phyloP scores from a whole-genome alignment of 2,797 vertebrate genomes.

The Apodemus agrarius region DNA sequence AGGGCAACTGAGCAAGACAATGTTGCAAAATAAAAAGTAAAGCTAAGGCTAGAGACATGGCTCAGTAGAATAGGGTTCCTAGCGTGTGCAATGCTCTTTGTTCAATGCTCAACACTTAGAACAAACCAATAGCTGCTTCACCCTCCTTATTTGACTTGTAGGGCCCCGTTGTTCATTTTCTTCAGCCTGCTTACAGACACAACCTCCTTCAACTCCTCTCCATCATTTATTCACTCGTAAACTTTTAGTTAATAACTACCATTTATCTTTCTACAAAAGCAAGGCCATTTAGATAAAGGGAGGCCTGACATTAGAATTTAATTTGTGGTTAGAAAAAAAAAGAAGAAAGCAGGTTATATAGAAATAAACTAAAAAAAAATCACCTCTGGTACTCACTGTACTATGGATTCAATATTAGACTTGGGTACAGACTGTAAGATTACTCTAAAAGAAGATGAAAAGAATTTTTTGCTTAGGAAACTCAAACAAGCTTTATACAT shows the following conservation, averaged over 20 bases:
- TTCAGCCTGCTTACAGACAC: not conserved
- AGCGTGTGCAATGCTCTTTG: not conserved
- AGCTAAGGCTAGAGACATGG: too few relatives aligned
- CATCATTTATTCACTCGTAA: slow-evolving; percentile 40
- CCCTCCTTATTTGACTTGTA: not conserved
- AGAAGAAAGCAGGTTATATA: not conserved
- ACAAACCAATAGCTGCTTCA: not conserved
- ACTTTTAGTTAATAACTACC: slow-evolving; percentile 46
- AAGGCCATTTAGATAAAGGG: slow-evolving; percentile 52
- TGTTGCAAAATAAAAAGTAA: not conserved
- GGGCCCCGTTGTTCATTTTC: not conserved
- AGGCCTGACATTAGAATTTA: slow-evolving; percentile 48
- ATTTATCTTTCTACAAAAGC: slow-evolving; percentile 61
- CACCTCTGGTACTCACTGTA: not conserved
- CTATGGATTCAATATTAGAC: slow-evolving; percentile 8
- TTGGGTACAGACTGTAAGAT: not conserved
- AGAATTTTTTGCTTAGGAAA: not conserved
- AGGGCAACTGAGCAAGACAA: not conserved
- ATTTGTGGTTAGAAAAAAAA: not conserved
- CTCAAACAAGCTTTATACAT: not conserved
- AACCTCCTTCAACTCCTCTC: slow-evolving; percentile 18
- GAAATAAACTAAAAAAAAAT: not conserved
- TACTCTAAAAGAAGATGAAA: not conserved
- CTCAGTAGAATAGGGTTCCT: not conserved
- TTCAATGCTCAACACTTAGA: not conserved